Evolutionary conservation across 2,888 invertebrate genomes (phyloP).

Genomic region (Luperina testacea): DNA sequence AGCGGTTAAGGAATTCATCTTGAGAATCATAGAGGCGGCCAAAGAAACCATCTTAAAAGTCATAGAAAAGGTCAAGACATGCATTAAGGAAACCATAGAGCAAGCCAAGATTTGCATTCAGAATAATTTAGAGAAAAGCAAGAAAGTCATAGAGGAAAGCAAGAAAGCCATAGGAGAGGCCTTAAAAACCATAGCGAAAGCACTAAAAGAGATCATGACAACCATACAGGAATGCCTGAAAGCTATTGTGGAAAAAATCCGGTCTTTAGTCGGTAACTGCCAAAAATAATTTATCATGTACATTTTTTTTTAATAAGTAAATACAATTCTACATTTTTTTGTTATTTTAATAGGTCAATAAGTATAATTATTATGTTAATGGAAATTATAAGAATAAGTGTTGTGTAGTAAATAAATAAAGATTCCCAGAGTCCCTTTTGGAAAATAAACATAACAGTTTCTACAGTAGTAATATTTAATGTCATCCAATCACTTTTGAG

Average conservation of each 20-base stretch:
- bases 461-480: constrained; percentile 24
- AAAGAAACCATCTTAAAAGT: background rate
- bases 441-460: constrained; percentile 27
- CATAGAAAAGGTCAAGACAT: background rate
- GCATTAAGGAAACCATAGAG: background rate
- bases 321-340: background rate
- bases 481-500: constrained; percentile 80
- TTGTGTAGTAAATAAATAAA: constrained; percentile 5
- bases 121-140: background rate
- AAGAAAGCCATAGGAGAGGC: background rate
- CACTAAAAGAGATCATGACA: background rate
- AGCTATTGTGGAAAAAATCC: background rate
- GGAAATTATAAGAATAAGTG: constrained; percentile 1
- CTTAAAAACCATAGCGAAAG: background rate
- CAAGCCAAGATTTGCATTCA: background rate
- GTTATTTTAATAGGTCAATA: constrained; percentile 6
- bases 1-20: background rate
- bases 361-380: constrained; percentile 4
- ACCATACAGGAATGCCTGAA: background rate
- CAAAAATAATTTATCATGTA: background rate
- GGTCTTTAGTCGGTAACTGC: background rate
- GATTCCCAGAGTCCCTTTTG: background rate
- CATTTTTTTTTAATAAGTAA: constrained; percentile 10
- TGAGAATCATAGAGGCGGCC: background rate
- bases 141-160: background rate